These are phyloP conservation scores for Paralichthys olivaceus DNA, from an alignment of 2,113 vertebrate species.

Conservation along the genomic window DNA sequence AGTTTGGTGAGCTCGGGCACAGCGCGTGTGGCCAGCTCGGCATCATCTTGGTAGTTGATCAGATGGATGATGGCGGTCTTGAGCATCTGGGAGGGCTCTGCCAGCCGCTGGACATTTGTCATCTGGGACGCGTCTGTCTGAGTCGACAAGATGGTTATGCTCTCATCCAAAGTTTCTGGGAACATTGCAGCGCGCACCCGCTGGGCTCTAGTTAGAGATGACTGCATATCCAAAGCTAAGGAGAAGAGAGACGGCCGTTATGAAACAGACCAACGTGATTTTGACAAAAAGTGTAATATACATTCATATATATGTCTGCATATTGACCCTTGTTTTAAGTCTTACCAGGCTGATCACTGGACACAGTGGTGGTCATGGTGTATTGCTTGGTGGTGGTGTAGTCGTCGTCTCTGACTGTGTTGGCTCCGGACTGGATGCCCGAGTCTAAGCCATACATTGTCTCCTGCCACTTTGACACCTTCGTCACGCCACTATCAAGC, in stretches of 20 bases:
- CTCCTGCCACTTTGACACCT: constrained; percentile 92
- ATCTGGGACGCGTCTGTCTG: constrained; percentile 89
- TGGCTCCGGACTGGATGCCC: constrained; percentile 92
- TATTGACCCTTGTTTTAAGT: neutral
- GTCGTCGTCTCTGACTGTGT: constrained; percentile 90
- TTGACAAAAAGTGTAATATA: neutral
- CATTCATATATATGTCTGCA: too few relatives aligned
- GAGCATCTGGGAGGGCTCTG: constrained; percentile 95
- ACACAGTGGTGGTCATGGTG: constrained; percentile 84
- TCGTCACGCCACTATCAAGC: constrained; percentile 72
- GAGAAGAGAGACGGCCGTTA: neutral
- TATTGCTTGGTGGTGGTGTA: constrained; percentile 84
- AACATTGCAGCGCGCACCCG: constrained; percentile 92
- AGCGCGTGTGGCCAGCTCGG: constrained; percentile 93
- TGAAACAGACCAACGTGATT: neutral
- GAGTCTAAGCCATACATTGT: constrained; percentile 88
- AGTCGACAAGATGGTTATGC: constrained; percentile 84
- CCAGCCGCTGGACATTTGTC: constrained; percentile 95
- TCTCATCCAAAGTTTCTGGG: constrained; percentile 87
- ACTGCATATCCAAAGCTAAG: constrained; percentile 86
- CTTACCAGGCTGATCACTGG: constrained; percentile 71
- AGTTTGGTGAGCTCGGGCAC: constrained; percentile 97
- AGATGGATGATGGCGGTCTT: constrained; percentile 94
- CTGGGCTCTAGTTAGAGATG: constrained; percentile 88
- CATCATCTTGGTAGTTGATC: constrained; percentile 98